Evolutionary conservation across 2,888 invertebrate genomes (phyloP).

Genomic region (Andrena marginata): DNA sequence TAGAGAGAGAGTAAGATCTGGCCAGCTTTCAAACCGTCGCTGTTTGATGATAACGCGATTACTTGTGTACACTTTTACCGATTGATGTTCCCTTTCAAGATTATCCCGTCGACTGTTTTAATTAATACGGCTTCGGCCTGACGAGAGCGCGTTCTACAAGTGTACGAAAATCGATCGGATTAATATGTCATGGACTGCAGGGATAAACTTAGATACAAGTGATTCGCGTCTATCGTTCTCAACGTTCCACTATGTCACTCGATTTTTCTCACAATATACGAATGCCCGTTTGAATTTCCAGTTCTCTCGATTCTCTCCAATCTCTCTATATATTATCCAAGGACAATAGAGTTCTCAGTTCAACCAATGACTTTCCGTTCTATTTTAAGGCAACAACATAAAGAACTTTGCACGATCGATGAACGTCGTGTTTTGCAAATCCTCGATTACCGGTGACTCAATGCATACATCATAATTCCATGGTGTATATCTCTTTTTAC

Average conservation of each 20-base stretch:
- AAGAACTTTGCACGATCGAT: background rate
- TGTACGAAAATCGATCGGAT: slow-evolving; percentile 38
- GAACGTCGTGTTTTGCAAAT: background rate
- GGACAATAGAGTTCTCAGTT: background rate
- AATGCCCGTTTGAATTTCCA: no score
- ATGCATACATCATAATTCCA: background rate
- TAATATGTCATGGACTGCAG: slow-evolving; percentile 3
- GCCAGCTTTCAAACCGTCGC: slow-evolving; percentile 13
- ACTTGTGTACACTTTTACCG: slow-evolving; percentile 40
- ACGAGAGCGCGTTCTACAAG: slow-evolving; percentile 23
- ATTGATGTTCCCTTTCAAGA: slow-evolving; percentile 23
- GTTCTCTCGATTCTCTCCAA: no score
- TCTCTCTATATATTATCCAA: background rate
- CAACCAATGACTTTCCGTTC: background rate
- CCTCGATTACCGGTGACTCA: slow-evolving; percentile 21
- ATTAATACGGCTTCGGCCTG: slow-evolving; percentile 34
- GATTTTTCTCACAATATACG: no score
- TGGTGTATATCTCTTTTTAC: slow-evolving; percentile 16
- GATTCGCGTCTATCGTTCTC: slow-evolving; percentile 3
- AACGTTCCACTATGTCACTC: background rate
- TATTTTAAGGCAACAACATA: background rate
- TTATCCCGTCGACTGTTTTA: slow-evolving; percentile 47
- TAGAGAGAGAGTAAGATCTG: slow-evolving; percentile 14
- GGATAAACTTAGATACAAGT: slow-evolving; percentile 4
- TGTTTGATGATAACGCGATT: slow-evolving; percentile 37